A percentile compares a stretch with the other conserved stretches of the same genome.
These are phyloP conservation scores for Epinephelus fuscoguttatus DNA, from an alignment of 2,113 vertebrate species.

Conservation along the genomic window DNA sequence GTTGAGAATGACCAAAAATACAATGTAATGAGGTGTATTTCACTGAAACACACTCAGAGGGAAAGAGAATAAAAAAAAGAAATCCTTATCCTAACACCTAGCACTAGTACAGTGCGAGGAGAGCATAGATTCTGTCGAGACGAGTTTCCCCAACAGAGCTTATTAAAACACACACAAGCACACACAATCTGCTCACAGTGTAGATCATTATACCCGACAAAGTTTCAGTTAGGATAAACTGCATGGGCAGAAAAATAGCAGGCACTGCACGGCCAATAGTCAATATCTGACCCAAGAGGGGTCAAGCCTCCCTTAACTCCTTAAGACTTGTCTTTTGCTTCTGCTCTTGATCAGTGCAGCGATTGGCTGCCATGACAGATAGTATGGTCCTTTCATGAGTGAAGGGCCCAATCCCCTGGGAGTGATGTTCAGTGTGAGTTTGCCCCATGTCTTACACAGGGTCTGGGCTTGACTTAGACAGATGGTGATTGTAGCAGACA, in stretches of 20 bases:
- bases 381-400: constrained; percentile 31
- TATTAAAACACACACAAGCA: constrained; percentile 79
- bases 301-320: constrained; percentile 46
- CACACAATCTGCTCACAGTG: constrained; percentile 65
- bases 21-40: not conserved
- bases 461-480: constrained; percentile 54
- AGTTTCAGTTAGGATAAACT: constrained; percentile 65
- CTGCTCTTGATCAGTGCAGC: constrained; percentile 52
- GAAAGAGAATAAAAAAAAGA: not conserved
- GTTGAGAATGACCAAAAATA: not conserved
- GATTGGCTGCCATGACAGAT: constrained; percentile 51
- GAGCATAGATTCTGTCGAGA: constrained; percentile 60
- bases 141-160: constrained; percentile 78
- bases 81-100: not conserved
- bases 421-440: constrained; percentile 37
- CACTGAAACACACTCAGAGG: not conserved
- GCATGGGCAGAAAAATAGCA: constrained; percentile 58
- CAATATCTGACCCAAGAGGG: constrained; percentile 67
- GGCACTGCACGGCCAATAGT: constrained; percentile 51
- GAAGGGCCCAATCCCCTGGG: constrained; percentile 34
- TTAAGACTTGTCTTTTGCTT: not conserved
- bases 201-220: constrained; percentile 73
- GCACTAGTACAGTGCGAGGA: constrained; percentile 53
- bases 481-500: constrained; percentile 74
- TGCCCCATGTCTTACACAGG: constrained; percentile 30